Percentiles rank a stretch among this genome's conserved stretches.
Evolutionary conservation across 1,140 invertebrate genomes (phyloP).

Genomic region (Calephelis virginiensis): DNA sequence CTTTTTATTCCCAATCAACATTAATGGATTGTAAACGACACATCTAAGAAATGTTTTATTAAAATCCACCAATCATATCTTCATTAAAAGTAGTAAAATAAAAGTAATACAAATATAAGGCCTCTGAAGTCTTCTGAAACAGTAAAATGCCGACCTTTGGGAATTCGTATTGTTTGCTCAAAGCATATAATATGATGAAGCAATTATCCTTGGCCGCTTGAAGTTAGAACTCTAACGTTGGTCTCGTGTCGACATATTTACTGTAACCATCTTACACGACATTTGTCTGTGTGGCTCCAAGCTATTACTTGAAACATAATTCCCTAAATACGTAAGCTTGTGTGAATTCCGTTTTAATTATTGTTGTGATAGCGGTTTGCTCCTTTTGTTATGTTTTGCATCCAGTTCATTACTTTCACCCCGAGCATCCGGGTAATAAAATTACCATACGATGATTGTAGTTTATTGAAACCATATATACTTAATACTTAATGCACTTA

Average conservation of each 20-base stretch:
- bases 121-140: constrained; percentile 8
- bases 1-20: too few relatives aligned
- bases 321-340: constrained; percentile 8
- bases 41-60: too few relatives aligned
- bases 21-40: too few relatives aligned
- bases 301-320: constrained; percentile 12
- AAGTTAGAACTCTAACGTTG: constrained; percentile 30
- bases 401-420: constrained; percentile 9
- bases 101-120: too few relatives aligned
- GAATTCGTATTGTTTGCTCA: constrained; percentile 35
- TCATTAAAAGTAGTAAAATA: too few relatives aligned
- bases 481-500: too few relatives aligned
- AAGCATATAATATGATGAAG: constrained; percentile 38
- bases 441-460: constrained; percentile 1
- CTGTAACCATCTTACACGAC: constrained; percentile 5
- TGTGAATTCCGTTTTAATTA: constrained; percentile 12
- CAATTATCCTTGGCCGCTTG: constrained; percentile 36
- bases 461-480: too few relatives aligned
- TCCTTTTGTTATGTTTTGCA: constrained; percentile 4
- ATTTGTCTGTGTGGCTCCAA: constrained; percentile 14
- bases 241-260: constrained; percentile 29
- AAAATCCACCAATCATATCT: too few relatives aligned
- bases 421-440: constrained; percentile 1
- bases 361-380: constrained; percentile 1
- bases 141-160: constrained; percentile 17